Percentiles rank a stretch among this genome's conserved stretches.
phyloP scores from a whole-genome alignment of 2,113 vertebrate species.

The Hippocampus mohnikei region DNA sequence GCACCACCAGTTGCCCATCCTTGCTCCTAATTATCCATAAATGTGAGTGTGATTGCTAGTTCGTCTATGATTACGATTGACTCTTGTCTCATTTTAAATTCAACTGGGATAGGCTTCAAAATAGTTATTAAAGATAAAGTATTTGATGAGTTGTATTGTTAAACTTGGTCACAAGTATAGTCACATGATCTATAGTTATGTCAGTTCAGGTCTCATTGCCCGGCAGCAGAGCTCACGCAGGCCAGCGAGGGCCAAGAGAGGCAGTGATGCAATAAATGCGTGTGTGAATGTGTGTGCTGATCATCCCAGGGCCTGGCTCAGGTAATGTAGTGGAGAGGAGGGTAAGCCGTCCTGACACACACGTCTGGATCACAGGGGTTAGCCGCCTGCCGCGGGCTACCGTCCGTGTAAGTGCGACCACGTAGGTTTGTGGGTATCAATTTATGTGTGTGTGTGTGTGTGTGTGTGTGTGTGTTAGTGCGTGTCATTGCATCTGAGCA shows the following conservation, averaged over 20 bases:
- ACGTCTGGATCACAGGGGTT: slow-evolving; percentile 56
- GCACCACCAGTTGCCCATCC: too few relatives aligned
- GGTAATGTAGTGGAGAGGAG: slow-evolving; percentile 65
- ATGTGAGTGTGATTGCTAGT: not conserved
- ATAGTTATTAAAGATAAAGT: too few relatives aligned
- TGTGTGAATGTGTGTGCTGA: slow-evolving; percentile 39
- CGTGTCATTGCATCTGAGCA: slow-evolving; percentile 5
- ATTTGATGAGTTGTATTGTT: not conserved
- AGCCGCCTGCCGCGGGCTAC: slow-evolving; percentile 30
- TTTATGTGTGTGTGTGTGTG: not conserved
- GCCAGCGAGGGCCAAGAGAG: slow-evolving; percentile 58
- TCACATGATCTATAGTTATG: not conserved
- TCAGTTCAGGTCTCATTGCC: slow-evolving; percentile 40
- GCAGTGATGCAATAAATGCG: slow-evolving; percentile 64
- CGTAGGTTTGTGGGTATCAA: slow-evolving; percentile 7
- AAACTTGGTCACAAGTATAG: slow-evolving; percentile 1
- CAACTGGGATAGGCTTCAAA: too few relatives aligned
- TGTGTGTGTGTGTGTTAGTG: slow-evolving; percentile 3
- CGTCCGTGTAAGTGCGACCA: slow-evolving; percentile 8
- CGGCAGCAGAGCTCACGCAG: slow-evolving; percentile 40
- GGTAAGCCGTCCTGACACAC: slow-evolving; percentile 65
- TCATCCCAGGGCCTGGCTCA: slow-evolving; percentile 66
- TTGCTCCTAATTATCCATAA: slow-evolving; percentile 10
- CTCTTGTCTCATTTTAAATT: too few relatives aligned
- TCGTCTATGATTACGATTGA: too few relatives aligned